Evolutionary conservation across 2,888 invertebrate genomes (phyloP).

Genomic region (Erynnis tages): DNA sequence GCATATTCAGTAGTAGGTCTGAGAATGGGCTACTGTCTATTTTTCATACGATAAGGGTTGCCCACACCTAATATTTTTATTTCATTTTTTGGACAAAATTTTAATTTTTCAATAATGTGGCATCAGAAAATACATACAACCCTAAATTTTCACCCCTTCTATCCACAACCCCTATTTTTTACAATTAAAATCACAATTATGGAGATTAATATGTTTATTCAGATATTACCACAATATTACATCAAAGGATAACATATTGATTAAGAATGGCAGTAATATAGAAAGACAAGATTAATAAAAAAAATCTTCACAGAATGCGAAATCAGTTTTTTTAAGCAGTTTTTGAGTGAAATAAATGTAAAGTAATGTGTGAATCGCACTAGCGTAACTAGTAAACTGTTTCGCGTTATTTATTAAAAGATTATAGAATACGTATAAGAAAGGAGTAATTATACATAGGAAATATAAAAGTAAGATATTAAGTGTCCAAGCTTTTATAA

Average conservation of each 20-base stretch:
- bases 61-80: no score
- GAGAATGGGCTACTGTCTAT: no score
- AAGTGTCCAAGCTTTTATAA: slow-evolving; percentile 23
- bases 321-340: not conserved
- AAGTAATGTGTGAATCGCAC: not conserved
- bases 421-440: not conserved
- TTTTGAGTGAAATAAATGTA: not conserved
- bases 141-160: no score
- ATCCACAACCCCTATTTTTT: no score
- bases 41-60: no score
- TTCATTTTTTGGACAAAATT: no score
- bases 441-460: not conserved
- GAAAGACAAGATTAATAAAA: slow-evolving; percentile 13
- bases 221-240: slow-evolving; percentile 22
- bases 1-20: no score
- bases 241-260: slow-evolving; percentile 6
- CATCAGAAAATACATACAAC: no score
- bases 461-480: not conserved
- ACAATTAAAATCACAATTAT: no score
- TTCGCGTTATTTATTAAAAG: slow-evolving; percentile 13
- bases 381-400: slow-evolving; percentile 9
- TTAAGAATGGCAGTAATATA: slow-evolving; percentile 19
- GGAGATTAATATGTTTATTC: slow-evolving; percentile 19
- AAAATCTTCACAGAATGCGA: slow-evolving; percentile 22
- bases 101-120: no score